These are phyloP conservation scores for Hipparchia semele DNA, from an alignment of 2,888 invertebrate genomes.

Conservation along the genomic window DNA sequence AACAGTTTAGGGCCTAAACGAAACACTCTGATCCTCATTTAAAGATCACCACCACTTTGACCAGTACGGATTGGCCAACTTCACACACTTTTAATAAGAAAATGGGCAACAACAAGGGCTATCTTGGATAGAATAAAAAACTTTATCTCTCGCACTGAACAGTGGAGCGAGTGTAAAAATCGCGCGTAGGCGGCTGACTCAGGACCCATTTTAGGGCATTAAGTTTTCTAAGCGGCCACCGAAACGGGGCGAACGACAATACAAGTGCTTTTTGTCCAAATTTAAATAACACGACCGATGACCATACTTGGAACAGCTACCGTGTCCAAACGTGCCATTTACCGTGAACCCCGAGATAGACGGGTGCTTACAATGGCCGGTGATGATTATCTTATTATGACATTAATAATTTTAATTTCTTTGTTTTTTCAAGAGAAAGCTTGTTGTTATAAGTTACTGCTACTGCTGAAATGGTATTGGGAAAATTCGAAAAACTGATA, in stretches of 20 bases:
- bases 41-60: too few species aligned
- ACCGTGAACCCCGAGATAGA: constrained; percentile 31
- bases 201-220: constrained; percentile 47
- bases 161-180: constrained; percentile 42
- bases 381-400: constrained; percentile 10
- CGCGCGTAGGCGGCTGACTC: constrained; percentile 53
- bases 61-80: too few species aligned
- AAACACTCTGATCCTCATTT: too few species aligned
- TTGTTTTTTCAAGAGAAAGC: constrained; percentile 14
- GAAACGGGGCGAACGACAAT: constrained; percentile 47
- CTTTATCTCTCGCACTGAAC: not conserved
- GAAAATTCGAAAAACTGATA: too few species aligned
- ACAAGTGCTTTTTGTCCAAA: constrained; percentile 58
- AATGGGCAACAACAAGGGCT: too few species aligned
- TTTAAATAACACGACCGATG: constrained; percentile 55
- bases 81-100: too few species aligned
- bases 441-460: too few species aligned
- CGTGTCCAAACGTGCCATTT: constrained; percentile 52
- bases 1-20: too few species aligned
- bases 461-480: not conserved
- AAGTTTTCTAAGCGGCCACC: constrained; percentile 45
- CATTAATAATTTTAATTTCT: not conserved
- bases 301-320: constrained; percentile 55
- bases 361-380: constrained; percentile 23
- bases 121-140: too few species aligned